Evolutionary conservation across 2,797 vertebrate species (phyloP), one percentile per base, ranked within the genome.

Genomic region (Alosa sapidissima): DNA sequence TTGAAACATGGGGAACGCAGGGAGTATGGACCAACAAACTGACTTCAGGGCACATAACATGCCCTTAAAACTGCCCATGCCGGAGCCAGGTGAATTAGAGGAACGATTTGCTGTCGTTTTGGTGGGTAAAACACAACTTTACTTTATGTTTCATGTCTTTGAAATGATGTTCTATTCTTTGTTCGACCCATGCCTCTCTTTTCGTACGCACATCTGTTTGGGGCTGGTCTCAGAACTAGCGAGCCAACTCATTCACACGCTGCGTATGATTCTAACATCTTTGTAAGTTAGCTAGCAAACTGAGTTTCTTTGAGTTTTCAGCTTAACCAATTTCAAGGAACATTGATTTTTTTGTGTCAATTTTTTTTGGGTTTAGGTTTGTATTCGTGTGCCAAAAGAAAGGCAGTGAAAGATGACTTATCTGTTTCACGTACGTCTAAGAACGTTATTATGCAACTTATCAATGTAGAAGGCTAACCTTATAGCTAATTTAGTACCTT

Each of bases 1-100:
- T 81, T 78, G 55, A 28, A 90, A 90, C 94, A 98, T 99, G 97
- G 98, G 97, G 92, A 98, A 98, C 95, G 97, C 97, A 78, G 97
- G 98, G 89, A 99, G 98, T 94, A 95, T 98, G 96, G 97, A 99
- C 78, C 97, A 97, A 88, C 97, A 97, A 92, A 92, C 95, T 14
- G 98, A 98, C 89, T 93, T 96, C 89, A 95, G 96, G 92, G 97
- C 97, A 86, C 98, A 99, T 93, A 95, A 93, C 91, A 94, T 96
- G 93, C 98, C 98, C 11, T 93, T 97, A 89, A 99, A 99, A 88
- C 96, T 98, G 87, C 98, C 98, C 85, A 97, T 99, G 98, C 98
- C 98, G 1, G 98, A 99, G 81, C 96, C 97, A 19, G 94, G 95
- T 0, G 98, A 99, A 85, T 95, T 99, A 95, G 98, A 99, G 95